Evolutionary conservation across 2,797 vertebrate species (phyloP).

Genomic region (Morelia viridis): DNA sequence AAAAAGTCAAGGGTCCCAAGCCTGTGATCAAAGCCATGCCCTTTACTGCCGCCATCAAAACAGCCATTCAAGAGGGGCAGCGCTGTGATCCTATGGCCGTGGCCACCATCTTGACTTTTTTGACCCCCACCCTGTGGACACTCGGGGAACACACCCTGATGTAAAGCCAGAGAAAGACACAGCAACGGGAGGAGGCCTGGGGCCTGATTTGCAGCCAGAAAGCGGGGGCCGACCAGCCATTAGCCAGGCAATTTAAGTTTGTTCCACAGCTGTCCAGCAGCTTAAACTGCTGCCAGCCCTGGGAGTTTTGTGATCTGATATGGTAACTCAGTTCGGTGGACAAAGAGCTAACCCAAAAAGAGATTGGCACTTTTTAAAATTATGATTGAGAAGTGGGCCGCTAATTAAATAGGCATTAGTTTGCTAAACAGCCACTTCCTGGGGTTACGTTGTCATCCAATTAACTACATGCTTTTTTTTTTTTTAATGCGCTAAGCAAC

Average conservation of each 20-base stretch:
- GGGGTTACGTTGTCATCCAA: conserved; percentile 63
- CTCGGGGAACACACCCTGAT: neutral
- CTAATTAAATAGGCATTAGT: conserved; percentile 66
- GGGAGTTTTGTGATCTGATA: conserved; percentile 19
- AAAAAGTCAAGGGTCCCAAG: too few species aligned
- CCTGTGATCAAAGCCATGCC: too few species aligned
- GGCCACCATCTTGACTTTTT: neutral
- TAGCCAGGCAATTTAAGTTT: neutral
- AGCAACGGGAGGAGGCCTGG: conserved; percentile 1
- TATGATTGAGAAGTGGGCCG: conserved; percentile 18
- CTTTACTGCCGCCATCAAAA: too few species aligned
- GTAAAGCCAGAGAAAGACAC: neutral
- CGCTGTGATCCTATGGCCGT: too few species aligned
- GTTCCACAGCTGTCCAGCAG: conserved; percentile 62
- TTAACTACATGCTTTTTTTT: conserved; percentile 65
- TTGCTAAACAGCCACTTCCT: conserved; percentile 68
- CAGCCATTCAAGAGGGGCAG: too few species aligned
- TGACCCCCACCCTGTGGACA: neutral
- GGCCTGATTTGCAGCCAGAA: conserved; percentile 54
- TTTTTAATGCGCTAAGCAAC: conserved; percentile 70
- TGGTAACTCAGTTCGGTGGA: neutral
- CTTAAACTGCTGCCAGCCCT: neutral
- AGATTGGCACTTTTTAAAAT: neutral
- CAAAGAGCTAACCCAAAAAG: neutral
- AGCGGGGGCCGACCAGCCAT: neutral